Evolutionary conservation across 1,140 invertebrate species (phyloP).

Genomic region (Lanistes nyassanus): DNA sequence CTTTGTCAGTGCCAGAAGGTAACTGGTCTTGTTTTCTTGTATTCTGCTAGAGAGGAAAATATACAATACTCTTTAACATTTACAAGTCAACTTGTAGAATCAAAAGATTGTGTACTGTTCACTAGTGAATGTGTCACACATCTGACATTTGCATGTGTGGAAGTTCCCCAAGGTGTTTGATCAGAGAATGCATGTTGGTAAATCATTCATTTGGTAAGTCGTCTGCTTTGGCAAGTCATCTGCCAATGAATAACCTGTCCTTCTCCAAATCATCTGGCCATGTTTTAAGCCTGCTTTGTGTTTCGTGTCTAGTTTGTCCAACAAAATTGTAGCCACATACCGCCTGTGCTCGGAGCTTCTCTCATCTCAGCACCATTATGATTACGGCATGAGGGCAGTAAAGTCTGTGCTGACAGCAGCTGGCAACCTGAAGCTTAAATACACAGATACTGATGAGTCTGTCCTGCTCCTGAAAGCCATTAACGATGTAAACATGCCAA

Average conservation of each 20-base stretch:
- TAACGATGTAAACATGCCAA: slow-evolving; percentile 68
- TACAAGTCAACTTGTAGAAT: too few species aligned
- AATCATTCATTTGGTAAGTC: too few species aligned
- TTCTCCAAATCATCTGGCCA: too few species aligned
- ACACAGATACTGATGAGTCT: slow-evolving; percentile 62
- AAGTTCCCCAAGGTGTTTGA: too few species aligned
- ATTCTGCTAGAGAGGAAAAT: too few species aligned
- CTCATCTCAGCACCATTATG: slow-evolving; percentile 69
- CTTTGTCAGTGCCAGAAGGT: slow-evolving; percentile 67
- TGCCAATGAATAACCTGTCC: too few species aligned
- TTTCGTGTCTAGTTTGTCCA: slow-evolving; percentile 57
- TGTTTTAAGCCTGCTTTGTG: background rate
- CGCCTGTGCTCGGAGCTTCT: slow-evolving; percentile 67
- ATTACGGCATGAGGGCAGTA: slow-evolving; percentile 69
- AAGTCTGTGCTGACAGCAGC: slow-evolving; percentile 68
- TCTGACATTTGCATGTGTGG: too few species aligned
- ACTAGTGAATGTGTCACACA: too few species aligned
- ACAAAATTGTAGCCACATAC: slow-evolving; percentile 68
- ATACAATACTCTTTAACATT: too few species aligned
- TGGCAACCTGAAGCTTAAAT: slow-evolving; percentile 67
- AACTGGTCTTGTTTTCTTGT: background rate
- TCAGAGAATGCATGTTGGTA: too few species aligned
- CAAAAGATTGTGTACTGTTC: too few species aligned
- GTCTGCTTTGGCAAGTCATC: too few species aligned
- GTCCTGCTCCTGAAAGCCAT: slow-evolving; percentile 67